A percentile compares a stretch with the other conserved stretches of the same genome.
These are phyloP conservation scores for Fragum fragum DNA, from an alignment of 2,888 invertebrate genomes.

Conservation along the genomic window DNA sequence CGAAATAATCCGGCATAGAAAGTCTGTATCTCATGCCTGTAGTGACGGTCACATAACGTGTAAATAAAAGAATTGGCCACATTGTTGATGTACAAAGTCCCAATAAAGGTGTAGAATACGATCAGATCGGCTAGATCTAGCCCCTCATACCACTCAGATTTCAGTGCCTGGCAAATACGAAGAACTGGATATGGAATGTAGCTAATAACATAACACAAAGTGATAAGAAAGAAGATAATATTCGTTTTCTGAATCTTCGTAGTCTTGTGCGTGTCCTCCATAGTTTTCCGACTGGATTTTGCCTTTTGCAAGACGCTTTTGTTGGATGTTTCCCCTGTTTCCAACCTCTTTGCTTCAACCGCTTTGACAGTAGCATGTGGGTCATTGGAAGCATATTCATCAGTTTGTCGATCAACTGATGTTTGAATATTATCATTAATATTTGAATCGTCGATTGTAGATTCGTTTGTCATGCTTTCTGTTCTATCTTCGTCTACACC, in stretches of 20 bases:
- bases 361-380: no score
- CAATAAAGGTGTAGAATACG: not conserved
- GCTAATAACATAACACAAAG: not conserved
- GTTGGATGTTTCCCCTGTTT: no score
- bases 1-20: conserved; percentile 1
- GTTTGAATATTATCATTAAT: no score
- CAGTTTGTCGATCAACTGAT: no score
- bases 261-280: not conserved
- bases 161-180: not conserved
- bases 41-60: not conserved
- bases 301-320: not conserved
- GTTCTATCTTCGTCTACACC: not conserved
- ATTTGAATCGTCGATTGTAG: not conserved
- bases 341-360: no score
- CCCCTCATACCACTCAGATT: not conserved
- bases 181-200: not conserved
- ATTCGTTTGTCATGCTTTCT: not conserved
- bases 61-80: not conserved
- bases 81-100: not conserved
- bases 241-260: not conserved
- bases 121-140: not conserved
- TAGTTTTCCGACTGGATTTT: not conserved
- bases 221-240: not conserved
- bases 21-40: not conserved
- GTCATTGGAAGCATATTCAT: no score